Evolutionary conservation across 2,888 invertebrate species (phyloP).

Genomic region (Schizaphis graminum): DNA sequence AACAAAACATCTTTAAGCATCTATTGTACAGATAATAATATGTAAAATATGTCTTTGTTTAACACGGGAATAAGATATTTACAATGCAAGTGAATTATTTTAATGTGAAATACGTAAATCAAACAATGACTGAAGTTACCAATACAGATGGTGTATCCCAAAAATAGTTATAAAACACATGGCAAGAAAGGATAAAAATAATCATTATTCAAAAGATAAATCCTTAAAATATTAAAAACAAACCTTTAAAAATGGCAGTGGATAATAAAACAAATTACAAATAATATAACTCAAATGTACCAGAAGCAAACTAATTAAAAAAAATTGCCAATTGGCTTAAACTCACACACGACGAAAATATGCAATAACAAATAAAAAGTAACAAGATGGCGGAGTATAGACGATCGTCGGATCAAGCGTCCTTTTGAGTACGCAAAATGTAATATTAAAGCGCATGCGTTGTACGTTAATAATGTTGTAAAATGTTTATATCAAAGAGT

Average conservation of each 20-base stretch:
- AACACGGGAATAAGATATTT: not conserved
- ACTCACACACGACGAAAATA: not conserved
- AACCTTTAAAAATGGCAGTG: constrained; percentile 14
- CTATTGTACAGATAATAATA: not conserved
- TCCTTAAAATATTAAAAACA: not conserved
- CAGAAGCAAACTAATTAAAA: constrained; percentile 3
- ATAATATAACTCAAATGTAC: constrained; percentile 36
- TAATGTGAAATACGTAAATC: not conserved
- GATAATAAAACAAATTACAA: constrained; percentile 4
- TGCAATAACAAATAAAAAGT: constrained; percentile 3
- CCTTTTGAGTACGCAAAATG: not conserved
- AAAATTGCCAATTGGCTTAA: not conserved
- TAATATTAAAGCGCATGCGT: constrained; percentile 33
- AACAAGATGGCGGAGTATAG: constrained; percentile 54
- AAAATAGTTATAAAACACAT: constrained; percentile 16
- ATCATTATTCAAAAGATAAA: not conserved
- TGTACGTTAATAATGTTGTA: not conserved
- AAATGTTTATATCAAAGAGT: constrained; percentile 43
- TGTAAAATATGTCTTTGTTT: not conserved
- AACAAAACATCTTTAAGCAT: not conserved
- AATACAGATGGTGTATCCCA: not conserved
- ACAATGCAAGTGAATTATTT: not conserved
- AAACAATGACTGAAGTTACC: not conserved
- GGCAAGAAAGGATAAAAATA: not conserved
- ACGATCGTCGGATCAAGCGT: constrained; percentile 49